These are phyloP conservation scores for Lipophrys pholis DNA, from an alignment of 2,113 vertebrate species.

Conservation along the genomic window DNA sequence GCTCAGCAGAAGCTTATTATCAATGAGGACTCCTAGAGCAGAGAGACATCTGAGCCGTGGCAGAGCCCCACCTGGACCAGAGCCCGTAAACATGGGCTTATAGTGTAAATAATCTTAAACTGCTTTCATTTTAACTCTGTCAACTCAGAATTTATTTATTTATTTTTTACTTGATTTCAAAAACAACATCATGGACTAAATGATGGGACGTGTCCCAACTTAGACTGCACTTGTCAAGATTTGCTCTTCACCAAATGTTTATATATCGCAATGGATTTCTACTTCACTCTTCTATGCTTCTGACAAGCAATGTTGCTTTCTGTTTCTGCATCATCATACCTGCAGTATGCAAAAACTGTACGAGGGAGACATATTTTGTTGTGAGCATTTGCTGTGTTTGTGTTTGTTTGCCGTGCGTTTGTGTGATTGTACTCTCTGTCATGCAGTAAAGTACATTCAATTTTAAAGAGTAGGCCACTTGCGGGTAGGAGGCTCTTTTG, in stretches of 20 bases:
- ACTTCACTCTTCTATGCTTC: slow-evolving; percentile 12
- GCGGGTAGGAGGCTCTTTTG: background rate
- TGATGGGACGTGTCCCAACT: slow-evolving; percentile 57
- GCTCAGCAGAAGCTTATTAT: too few relatives aligned
- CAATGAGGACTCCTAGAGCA: background rate
- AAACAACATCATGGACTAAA: slow-evolving; percentile 37
- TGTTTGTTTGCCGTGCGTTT: slow-evolving; percentile 7
- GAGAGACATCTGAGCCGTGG: background rate
- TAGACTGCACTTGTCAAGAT: slow-evolving; percentile 36
- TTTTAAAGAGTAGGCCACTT: background rate
- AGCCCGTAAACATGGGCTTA: too few relatives aligned
- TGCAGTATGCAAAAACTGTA: background rate
- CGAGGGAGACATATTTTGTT: background rate
- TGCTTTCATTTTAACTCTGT: slow-evolving; percentile 12
- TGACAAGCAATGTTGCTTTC: slow-evolving; percentile 11
- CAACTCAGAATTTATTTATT: background rate
- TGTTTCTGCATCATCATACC: slow-evolving; percentile 32
- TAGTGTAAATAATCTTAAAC: slow-evolving; percentile 1
- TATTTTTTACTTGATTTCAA: slow-evolving; percentile 47
- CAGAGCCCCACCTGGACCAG: too few relatives aligned
- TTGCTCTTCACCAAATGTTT: slow-evolving; percentile 29
- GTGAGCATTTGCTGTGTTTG: slow-evolving; percentile 15
- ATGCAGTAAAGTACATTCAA: slow-evolving; percentile 9
- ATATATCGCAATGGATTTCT: slow-evolving; percentile 11
- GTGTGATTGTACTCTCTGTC: slow-evolving; percentile 20